These are phyloP conservation scores for Prionchulus punctatus DNA, from an alignment of 2,888 invertebrate species.

Conservation along the genomic window DNA sequence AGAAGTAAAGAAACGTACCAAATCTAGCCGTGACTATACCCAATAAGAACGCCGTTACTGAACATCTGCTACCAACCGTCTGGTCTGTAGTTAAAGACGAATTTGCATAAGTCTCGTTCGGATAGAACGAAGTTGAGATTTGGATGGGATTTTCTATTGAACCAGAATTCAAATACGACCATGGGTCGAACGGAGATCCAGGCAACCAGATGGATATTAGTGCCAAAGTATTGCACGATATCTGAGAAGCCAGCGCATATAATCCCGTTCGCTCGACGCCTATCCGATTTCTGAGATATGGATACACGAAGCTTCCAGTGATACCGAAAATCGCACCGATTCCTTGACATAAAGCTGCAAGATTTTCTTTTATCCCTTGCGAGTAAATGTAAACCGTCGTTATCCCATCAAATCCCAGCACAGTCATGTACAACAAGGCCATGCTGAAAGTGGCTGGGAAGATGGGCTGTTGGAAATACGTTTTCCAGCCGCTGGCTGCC, in stretches of 20 bases:
- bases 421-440: conserved; percentile 40
- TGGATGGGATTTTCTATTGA: background rate
- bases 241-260: conserved; percentile 23
- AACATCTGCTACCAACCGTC: background rate
- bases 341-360: conserved; percentile 36
- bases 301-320: conserved; percentile 38
- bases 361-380: conserved; percentile 27
- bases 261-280: conserved; percentile 33
- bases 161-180: conserved; percentile 6
- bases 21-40: conserved; percentile 14
- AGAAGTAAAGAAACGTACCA: conserved; percentile 11
- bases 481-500: conserved; percentile 29
- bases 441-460: conserved; percentile 37
- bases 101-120: no score
- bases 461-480: conserved; percentile 36
- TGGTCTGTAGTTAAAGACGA: background rate
- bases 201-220: conserved; percentile 36
- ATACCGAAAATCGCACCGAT: conserved; percentile 38
- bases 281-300: conserved; percentile 29
- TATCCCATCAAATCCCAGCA: conserved; percentile 40
- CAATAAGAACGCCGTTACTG: conserved; percentile 11
- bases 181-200: conserved; percentile 38
- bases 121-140: background rate
- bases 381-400: conserved; percentile 32
- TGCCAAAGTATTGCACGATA: background rate